Evolutionary conservation across 2,797 vertebrate species (phyloP).

Genomic region (Lophius americanus): DNA sequence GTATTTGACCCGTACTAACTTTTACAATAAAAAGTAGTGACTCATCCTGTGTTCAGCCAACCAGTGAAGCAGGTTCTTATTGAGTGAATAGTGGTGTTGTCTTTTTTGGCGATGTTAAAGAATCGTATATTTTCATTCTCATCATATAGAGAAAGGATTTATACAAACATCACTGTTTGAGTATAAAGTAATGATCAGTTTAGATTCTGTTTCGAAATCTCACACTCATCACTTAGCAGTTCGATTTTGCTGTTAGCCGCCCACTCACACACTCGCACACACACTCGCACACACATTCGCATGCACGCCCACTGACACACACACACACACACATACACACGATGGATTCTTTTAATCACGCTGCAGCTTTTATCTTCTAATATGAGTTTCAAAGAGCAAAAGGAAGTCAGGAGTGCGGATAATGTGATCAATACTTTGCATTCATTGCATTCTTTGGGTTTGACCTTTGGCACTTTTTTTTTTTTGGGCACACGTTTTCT

Average conservation of each 20-base stretch:
- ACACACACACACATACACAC: too few relatives aligned
- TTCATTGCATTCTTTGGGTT: not conserved
- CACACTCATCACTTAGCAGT: not conserved
- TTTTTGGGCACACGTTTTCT: not conserved
- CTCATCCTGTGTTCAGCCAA: too few relatives aligned
- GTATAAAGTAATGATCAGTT: not conserved
- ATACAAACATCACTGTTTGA: not conserved
- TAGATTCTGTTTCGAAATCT: not conserved
- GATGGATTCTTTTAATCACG: not conserved
- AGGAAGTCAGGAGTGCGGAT: not conserved
- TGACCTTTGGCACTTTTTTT: not conserved
- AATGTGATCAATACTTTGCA: not conserved
- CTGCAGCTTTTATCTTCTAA: not conserved
- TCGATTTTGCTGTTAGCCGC: too few relatives aligned
- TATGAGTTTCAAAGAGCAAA: slow-evolving; percentile 38
- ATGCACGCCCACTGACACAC: too few relatives aligned
- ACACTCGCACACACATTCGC: too few relatives aligned
- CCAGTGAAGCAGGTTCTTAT: not conserved
- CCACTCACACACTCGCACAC: too few relatives aligned
- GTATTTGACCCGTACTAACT: too few relatives aligned
- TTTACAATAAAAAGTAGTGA: too few relatives aligned
- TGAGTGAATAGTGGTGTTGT: fast-evolving
- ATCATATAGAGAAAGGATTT: not conserved
- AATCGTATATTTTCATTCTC: not conserved
- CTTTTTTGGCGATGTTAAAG: not conserved